Evolutionary conservation across 2,797 vertebrate genomes (phyloP), one percentile per base, ranked within the genome.

Genomic region (Cyprinella venusta): DNA sequence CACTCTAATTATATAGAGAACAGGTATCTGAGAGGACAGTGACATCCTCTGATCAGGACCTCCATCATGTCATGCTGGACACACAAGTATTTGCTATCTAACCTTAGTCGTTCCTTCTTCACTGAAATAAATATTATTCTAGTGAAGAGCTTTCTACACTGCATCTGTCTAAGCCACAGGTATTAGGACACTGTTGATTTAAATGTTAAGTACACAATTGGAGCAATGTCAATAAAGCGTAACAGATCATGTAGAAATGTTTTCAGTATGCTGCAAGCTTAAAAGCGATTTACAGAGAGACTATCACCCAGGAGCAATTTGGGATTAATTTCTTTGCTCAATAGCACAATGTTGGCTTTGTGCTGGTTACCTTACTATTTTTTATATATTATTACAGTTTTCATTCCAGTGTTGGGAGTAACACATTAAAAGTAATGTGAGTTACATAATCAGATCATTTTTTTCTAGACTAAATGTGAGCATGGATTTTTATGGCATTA

Each of bases 141-240:
- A 80, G 59, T 75, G 45, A 82, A 36, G 70, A 24, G 19, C 45
- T 36, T 45, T 24, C 74, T 61, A 36, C 54, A 16, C 12, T 33
- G 10, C 36, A 26, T 68, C 30, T 81, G 80, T 81, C 40, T 72
- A 74, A 81, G 38, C 69, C 80, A 64, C 1, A 3, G 30, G 80
- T 50, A 52, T 81, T 63, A 74, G 26, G n/a, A 63, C 30, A 36
- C 21, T 63, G 59, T 52, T 74, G 45, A 81, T 74, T 81, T 81
- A 74, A 81, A 81, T 52, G 70, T 38, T 65, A 52, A 48, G 69
- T 72, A 81, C 42, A 74, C 40, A 81, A 18, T 26, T 48, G n/a
- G 21, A 81, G 69, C 21, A 81, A 63, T 64, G 69, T 74, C 69
- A 81, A 64, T 18, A 81, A 72, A 72, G 19, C 36, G 38, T 80